phyloP scores from a whole-genome alignment of 2,113 vertebrate species.

The Nycticorax nycticorax region DNA sequence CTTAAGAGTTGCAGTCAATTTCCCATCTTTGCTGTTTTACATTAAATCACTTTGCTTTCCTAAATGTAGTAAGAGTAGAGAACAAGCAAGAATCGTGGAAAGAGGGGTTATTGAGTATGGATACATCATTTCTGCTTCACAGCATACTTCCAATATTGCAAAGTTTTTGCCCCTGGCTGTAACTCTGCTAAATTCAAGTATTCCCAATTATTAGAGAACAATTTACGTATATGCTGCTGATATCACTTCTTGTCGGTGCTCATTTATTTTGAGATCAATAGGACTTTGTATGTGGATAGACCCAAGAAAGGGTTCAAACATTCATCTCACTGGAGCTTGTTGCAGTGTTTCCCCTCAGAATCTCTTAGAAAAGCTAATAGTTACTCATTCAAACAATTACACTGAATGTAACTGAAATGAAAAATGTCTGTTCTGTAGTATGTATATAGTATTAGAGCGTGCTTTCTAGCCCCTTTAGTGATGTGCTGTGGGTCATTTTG shows the following conservation, averaged over 20 bases:
- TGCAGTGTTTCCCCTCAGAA: not conserved
- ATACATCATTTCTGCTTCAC: constrained; percentile 4
- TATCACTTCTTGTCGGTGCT: not conserved
- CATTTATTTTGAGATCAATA: constrained; percentile 14
- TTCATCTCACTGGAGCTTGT: not conserved
- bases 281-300: not conserved
- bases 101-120: not conserved
- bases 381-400: not conserved
- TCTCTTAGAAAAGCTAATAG: not conserved
- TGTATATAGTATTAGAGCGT: not conserved
- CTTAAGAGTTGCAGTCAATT: constrained; percentile 21
- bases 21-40: constrained; percentile 28
- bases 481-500: not conserved
- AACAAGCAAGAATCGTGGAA: not conserved
- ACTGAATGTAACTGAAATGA: not conserved
- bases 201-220: not conserved
- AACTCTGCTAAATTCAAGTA: not conserved
- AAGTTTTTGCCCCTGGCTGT: not conserved
- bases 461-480: not conserved
- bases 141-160: not conserved
- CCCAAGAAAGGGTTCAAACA: not conserved
- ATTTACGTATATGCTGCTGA: not conserved
- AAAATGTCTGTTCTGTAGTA: not conserved
- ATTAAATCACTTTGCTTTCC: constrained; percentile 40
- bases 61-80: not conserved